A percentile compares a stretch with the other conserved stretches of the same genome.
Conservation (phyloP, 2,888 invertebrate species). For the Empis stercorea region DNA sequence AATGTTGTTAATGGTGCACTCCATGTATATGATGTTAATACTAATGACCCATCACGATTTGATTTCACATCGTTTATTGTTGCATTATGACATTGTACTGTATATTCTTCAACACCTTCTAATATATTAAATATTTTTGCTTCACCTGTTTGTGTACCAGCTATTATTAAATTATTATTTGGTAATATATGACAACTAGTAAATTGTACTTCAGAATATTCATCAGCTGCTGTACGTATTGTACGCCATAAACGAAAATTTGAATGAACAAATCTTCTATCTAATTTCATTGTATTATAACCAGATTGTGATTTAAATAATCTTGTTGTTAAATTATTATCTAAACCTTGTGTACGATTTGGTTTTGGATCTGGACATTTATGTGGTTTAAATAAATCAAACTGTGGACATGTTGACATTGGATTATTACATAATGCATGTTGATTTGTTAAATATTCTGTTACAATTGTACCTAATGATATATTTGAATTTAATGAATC, state of each 20-base stretch:
- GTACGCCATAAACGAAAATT: slow-evolving; percentile 64
- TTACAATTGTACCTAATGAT: slow-evolving; percentile 83
- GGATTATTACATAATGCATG: slow-evolving; percentile 97
- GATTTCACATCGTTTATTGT: slow-evolving; percentile 71
- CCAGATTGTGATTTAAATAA: slow-evolving; percentile 44
- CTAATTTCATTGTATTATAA: slow-evolving; percentile 47
- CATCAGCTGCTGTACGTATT: slow-evolving; percentile 44
- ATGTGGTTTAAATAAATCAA: slow-evolving; percentile 90
- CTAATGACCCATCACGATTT: slow-evolving; percentile 58
- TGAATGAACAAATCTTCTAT: slow-evolving; percentile 73
- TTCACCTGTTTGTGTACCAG: slow-evolving; percentile 86
- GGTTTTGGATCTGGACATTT: slow-evolving; percentile 85
- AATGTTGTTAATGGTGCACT: slow-evolving; percentile 55
- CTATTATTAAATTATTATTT: slow-evolving; percentile 43
- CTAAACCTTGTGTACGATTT: slow-evolving; percentile 31
- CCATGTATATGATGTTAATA: slow-evolving; percentile 78
- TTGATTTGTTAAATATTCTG: slow-evolving; percentile 92
- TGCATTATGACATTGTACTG: slow-evolving; percentile 71
- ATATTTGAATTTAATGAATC: slow-evolving; percentile 31
- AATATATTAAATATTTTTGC: slow-evolving; percentile 77
- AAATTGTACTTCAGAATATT: slow-evolving; percentile 57
- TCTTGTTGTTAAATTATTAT: slow-evolving; percentile 59
- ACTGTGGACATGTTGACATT: slow-evolving; percentile 93
- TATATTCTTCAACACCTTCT: slow-evolving; percentile 67
- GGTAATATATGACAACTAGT: slow-evolving; percentile 54